These are phyloP conservation scores for Numenius phaeopus DNA, from an alignment of 2,797 vertebrate genomes.

Conservation along the genomic window DNA sequence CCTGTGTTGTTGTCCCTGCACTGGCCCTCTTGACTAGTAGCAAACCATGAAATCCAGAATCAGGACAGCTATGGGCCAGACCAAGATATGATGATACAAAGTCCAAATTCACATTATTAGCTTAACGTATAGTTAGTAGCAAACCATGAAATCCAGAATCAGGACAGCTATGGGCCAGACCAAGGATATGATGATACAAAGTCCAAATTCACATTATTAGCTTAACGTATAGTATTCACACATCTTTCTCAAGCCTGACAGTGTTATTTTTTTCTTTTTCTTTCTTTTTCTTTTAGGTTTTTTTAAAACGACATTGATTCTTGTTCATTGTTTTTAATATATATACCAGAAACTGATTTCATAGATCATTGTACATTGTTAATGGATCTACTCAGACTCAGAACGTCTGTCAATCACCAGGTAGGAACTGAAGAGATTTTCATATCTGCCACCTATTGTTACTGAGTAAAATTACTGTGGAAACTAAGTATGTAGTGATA, in stretches of 20 bases:
- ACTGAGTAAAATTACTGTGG: slow-evolving; percentile 41
- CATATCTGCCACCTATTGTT: slow-evolving; percentile 13
- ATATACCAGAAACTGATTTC: slow-evolving; percentile 26
- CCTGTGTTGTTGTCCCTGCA: background rate
- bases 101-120: background rate
- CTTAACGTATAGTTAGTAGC: background rate
- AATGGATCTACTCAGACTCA: slow-evolving; percentile 41
- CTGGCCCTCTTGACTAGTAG: background rate
- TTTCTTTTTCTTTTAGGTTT: background rate
- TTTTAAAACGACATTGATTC: background rate
- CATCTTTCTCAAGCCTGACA: background rate
- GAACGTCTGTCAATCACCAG: slow-evolving; percentile 42
- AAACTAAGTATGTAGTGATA: slow-evolving; percentile 1
- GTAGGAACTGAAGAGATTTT: background rate
- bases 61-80: background rate
- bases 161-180: background rate
- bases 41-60: background rate
- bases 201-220: background rate
- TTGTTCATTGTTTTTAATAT: slow-evolving; percentile 24
- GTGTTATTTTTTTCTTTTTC: background rate
- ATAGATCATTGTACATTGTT: slow-evolving; percentile 28
- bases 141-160: background rate
- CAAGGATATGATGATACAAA: background rate
- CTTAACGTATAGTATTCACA: background rate
- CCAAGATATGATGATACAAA: background rate